phyloP scores from a whole-genome alignment of 2,797 vertebrate genomes.

The Mareca strepera region DNA sequence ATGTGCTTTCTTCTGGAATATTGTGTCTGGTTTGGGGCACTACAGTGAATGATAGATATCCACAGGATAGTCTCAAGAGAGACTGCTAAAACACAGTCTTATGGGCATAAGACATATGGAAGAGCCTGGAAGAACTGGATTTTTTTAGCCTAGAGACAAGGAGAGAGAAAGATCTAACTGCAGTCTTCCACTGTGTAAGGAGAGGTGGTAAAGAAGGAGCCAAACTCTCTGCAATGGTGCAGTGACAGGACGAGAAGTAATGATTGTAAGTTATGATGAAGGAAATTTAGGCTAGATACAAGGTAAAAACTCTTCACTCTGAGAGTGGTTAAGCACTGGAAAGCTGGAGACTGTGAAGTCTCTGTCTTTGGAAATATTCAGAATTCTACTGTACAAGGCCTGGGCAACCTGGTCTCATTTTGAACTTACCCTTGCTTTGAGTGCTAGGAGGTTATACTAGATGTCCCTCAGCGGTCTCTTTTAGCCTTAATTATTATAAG shows the following conservation, averaged over 20 bases:
- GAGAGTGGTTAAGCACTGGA: background rate
- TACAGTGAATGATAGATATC: background rate
- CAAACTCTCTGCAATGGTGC: background rate
- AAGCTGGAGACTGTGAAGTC: background rate
- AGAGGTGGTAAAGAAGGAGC: background rate
- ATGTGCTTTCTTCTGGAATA: background rate
- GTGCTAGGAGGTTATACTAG: background rate
- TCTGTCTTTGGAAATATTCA: background rate
- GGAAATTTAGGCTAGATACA: background rate
- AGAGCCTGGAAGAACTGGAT: background rate
- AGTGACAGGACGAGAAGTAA: background rate
- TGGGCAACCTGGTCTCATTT: background rate
- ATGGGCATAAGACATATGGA: background rate
- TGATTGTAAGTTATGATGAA: background rate
- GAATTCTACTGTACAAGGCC: background rate
- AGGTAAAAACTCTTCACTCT: background rate
- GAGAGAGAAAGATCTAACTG: background rate
- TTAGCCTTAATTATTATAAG: background rate
- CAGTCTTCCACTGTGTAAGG: background rate
- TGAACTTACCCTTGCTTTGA: background rate
- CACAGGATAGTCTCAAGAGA: background rate
- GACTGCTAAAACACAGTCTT: background rate
- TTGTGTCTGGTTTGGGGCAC: background rate
- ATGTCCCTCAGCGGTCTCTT: background rate
- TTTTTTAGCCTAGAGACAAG: background rate